Conservation (phyloP, 2,797 vertebrate genomes). For the Ceryle rudis region DNA sequence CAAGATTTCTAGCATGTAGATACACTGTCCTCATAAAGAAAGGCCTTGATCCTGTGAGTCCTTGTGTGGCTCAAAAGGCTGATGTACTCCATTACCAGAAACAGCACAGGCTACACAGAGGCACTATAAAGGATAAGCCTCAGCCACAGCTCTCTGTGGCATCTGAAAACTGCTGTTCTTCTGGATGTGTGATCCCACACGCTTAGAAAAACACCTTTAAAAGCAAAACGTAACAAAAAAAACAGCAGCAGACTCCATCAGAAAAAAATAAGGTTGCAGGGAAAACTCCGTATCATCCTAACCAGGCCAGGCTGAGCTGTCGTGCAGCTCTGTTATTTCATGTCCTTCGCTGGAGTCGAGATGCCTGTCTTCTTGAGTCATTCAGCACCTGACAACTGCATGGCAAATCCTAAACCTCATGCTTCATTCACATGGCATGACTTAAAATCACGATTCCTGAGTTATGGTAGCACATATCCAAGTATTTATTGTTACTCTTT, state of each 20-base stretch:
- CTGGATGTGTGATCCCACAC: accelerated
- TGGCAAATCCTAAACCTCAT: accelerated
- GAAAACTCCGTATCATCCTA: neutral
- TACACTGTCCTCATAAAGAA: neutral
- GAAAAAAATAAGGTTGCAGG: neutral
- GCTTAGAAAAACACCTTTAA: neutral
- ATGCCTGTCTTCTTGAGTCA: neutral
- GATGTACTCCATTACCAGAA: neutral
- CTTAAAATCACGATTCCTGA: neutral
- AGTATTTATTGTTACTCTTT: neutral
- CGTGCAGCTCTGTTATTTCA: neutral
- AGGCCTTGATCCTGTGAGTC: neutral
- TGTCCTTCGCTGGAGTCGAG: neutral
- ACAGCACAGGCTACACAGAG: neutral
- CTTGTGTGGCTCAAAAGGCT: neutral
- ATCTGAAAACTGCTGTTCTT: neutral
- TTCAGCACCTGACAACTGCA: neutral
- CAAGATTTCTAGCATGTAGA: neutral
- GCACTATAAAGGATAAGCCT: neutral
- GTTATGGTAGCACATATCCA: neutral
- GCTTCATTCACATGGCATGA: neutral
- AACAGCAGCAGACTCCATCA: neutral
- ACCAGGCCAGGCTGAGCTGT: neutral
- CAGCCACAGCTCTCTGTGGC: neutral
- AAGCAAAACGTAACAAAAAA: neutral